Evolutionary conservation across 2,888 invertebrate species (phyloP).

Genomic region (Amiota minor): DNA sequence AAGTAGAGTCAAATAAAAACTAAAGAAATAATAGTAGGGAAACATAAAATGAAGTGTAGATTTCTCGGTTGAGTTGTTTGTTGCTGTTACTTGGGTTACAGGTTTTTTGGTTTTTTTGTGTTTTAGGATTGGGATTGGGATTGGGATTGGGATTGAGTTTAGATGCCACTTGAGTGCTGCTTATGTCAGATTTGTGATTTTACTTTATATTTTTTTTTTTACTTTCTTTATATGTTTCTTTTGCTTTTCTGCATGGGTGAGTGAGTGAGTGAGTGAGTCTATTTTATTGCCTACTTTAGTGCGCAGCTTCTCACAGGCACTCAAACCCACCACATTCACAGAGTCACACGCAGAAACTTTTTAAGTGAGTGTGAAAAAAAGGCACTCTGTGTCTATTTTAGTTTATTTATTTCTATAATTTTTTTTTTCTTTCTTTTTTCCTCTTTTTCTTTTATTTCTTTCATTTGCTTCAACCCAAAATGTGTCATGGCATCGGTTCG

Average conservation of each 20-base stretch:
- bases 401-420: slow-evolving; percentile 2
- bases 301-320: background rate
- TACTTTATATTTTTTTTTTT: no score
- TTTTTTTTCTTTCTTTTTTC: background rate
- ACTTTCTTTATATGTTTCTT: no score
- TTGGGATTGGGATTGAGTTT: background rate
- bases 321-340: background rate
- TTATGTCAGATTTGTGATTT: slow-evolving; percentile 2
- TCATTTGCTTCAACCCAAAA: slow-evolving; percentile 45
- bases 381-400: slow-evolving; percentile 13
- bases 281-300: slow-evolving; percentile 25
- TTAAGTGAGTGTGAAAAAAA: background rate
- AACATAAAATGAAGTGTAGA: background rate
- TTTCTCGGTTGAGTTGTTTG: background rate
- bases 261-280: background rate
- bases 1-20: slow-evolving; percentile 4
- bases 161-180: background rate
- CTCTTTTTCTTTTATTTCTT: background rate
- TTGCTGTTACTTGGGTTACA: background rate
- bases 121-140: no score
- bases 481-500: slow-evolving; percentile 28
- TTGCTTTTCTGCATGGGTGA: no score
- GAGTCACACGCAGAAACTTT: background rate
- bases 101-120: no score
- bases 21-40: background rate